phyloP scores from a whole-genome alignment of 1,140 invertebrate genomes.

The Steinernema khuongi region DNA sequence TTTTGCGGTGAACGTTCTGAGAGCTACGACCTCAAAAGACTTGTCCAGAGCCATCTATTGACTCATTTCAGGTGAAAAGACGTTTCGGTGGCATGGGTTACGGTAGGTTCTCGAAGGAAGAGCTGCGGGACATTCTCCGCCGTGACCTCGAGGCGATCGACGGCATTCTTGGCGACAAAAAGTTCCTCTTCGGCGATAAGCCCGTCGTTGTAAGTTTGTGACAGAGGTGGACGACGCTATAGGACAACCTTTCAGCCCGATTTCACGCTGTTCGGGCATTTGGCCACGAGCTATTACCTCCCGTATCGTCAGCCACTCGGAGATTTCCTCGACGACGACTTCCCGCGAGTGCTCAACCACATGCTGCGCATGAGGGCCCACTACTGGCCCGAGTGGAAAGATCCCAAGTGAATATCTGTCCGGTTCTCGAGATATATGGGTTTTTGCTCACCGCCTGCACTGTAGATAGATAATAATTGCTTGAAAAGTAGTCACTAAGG shows the following conservation, averaged over 20 bases:
- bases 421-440: too few species aligned
- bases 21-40: too few species aligned
- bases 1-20: too few species aligned
- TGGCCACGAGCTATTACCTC: conserved; percentile 33
- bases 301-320: conserved; percentile 37
- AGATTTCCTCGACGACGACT: conserved; percentile 40
- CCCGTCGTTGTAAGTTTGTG: conserved; percentile 22
- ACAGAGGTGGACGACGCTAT: background rate
- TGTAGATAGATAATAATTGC: background rate
- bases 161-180: conserved; percentile 37
- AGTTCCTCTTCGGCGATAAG: conserved; percentile 36
- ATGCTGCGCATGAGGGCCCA: conserved; percentile 34
- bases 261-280: conserved; percentile 37
- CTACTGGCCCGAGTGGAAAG: conserved; percentile 41
- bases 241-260: conserved; percentile 30
- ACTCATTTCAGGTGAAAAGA: conserved; percentile 13
- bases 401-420: background rate
- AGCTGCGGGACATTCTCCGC: conserved; percentile 21
- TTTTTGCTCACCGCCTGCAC: background rate
- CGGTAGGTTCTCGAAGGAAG: conserved; percentile 29
- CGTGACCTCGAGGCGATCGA: conserved; percentile 34
- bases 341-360: conserved; percentile 28
- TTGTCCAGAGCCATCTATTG: background rate
- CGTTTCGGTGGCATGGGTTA: background rate
- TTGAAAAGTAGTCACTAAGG: background rate